Evolutionary conservation across 1,140 invertebrate species (phyloP), one percentile per base, ranked within the genome.

Genomic region (Harlomillsia oculata): DNA sequence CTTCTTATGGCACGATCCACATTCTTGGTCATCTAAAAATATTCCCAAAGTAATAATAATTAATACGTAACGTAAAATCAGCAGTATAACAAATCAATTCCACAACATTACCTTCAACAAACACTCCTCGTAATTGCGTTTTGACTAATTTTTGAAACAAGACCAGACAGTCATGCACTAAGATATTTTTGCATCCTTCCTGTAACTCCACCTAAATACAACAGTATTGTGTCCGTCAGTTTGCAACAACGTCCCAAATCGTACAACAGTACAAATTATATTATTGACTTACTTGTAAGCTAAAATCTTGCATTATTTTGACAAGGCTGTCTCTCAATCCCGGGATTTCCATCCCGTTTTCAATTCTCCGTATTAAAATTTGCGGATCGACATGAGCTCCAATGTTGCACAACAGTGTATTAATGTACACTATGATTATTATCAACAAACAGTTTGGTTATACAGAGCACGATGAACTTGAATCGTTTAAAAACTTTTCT

Each of bases 281-380:
- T n/a, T 49, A 21, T 32, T 32, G 9, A 23, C n/a, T 63, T 70
- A 83, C 80, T 75, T 96, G 92, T 30, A 97, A 74, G 71, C 89
- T 91, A 69, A 94, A 97, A 71, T 97, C 93, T 67, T 87, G 84
- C 71, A 99, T 81, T 80, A 99, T 92, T 74, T 95, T 95, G 0
- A 92, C 86, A 3, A 99, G 74, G 3, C 91, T 88, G 67, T 90
- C 82, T 62, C 92, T 84, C 1, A 99, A 72, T 14, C 89, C 87
- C 43, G 87, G 87, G 65, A 98, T 94, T 70, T 87, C 76, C 70
- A 89, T 82, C 2, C 82, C 81, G 2, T 82, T 76, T 63, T 84
- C 79, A 63, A 98, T 97, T 68, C 82, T 82, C 67, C 84, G 75
- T 50, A 97, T 84, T 51, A 97, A 77, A 60, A 85, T 78, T 55